Evolutionary conservation across 2,888 invertebrate genomes (phyloP), one percentile per base, ranked within the genome.

Genomic region (Alloscopus bannaensis): DNA sequence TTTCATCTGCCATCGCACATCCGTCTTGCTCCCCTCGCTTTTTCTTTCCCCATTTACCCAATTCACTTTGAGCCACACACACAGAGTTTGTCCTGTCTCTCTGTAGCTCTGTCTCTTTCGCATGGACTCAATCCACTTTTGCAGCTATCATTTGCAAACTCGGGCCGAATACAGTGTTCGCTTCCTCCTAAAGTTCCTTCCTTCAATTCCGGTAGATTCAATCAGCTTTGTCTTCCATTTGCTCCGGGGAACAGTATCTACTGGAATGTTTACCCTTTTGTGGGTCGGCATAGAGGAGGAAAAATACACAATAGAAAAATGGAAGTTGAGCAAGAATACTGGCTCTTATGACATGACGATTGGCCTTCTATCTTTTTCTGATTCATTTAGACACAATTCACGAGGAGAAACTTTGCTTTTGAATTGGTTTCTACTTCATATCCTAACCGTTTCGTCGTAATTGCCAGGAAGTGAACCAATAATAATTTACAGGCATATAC

Each of bases 171-270:
- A n/a, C n/a, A n/a, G n/a, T n/a, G n/a, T n/a, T 18, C 18, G 6
- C 20, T 50, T 42, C 62, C 50, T 68, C 55, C 57, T 64, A 55
- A 2, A n/a, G 28, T 76, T 60, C 29, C 40, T 40, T 40, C 62
- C 47, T 24, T 47, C 45, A 24, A 4, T 8, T 31, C 28, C 55
- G 52, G 31, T 78, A 65, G 78, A 78, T 78, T 78, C 78, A 78
- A 79, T 79, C 71, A 79, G 71, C 71, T 71, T 66, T 79, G 70
- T 78, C 70, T 78, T 47, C 59, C 28, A 60, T 29, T 66, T 20
- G 28, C 64, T 52, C 57, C 45, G 47, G 47, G 65, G 45, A 45
- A 18, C 6, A 47, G n/a, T 26, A 28, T 36, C 16, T 4, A 65
- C n/a, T 28, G 47, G 28, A 45, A 65, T 65, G 64, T 64, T 64